These are phyloP conservation scores for Mactromeris polynyma DNA, from an alignment of 2,888 invertebrate species.

Conservation along the genomic window DNA sequence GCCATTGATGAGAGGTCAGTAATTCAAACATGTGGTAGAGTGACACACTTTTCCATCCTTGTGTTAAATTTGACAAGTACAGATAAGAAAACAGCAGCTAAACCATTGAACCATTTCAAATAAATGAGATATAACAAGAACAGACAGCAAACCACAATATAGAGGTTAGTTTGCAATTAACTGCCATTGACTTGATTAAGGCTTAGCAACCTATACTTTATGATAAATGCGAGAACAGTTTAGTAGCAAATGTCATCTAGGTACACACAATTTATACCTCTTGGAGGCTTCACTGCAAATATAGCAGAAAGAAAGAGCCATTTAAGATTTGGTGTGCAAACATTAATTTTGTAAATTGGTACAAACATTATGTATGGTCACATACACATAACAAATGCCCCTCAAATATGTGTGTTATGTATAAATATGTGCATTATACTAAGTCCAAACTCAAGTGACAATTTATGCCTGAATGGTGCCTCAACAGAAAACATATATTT, in stretches of 20 bases:
- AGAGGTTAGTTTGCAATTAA: constrained; percentile 61
- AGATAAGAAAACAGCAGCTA: constrained; percentile 28
- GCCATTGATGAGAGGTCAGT: not conserved
- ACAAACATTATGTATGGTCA: not conserved
- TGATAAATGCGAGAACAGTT: constrained; percentile 67
- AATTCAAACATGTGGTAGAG: not conserved
- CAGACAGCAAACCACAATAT: constrained; percentile 60
- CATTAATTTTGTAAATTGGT: not conserved
- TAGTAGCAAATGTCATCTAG: constrained; percentile 70
- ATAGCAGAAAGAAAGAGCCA: constrained; percentile 62
- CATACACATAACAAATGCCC: constrained; percentile 13
- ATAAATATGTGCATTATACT: too few relatives aligned
- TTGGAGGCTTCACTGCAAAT: constrained; percentile 69
- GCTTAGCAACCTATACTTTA: constrained; percentile 65
- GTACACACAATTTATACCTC: constrained; percentile 69
- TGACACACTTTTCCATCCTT: constrained; percentile 38
- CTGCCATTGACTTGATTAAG: constrained; percentile 47
- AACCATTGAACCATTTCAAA: constrained; percentile 31
- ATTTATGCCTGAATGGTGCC: not conserved
- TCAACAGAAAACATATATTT: not conserved
- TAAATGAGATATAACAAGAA: constrained; percentile 9
- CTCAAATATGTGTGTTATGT: not conserved
- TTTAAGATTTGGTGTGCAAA: constrained; percentile 19
- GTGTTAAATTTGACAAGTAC: constrained; percentile 20
- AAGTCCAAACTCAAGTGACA: not conserved